These are phyloP conservation scores for Remorina albescens DNA, from an alignment of 2,797 vertebrate genomes.

Conservation along the genomic window DNA sequence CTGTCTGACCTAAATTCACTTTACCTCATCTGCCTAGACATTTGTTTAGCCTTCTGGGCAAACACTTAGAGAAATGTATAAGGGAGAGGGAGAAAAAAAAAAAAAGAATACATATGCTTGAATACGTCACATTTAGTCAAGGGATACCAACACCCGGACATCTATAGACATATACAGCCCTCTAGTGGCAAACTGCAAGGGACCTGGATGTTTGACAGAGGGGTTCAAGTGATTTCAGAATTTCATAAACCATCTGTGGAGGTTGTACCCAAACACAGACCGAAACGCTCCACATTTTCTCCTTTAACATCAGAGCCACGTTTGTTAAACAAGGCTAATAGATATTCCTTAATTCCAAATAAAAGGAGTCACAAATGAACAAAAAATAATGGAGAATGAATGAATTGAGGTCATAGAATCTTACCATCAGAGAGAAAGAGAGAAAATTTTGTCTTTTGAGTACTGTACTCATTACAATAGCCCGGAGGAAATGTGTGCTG, in stretches of 20 bases:
- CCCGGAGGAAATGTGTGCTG: slow-evolving; percentile 77
- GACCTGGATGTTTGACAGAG: slow-evolving; percentile 35
- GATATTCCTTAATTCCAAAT: slow-evolving; percentile 59
- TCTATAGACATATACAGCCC: slow-evolving; percentile 83
- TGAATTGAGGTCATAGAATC: slow-evolving; percentile 75
- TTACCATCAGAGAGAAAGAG: slow-evolving; percentile 63
- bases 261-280: slow-evolving; percentile 55
- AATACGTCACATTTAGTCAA: slow-evolving; percentile 78
- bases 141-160: slow-evolving; percentile 59
- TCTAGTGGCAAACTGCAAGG: slow-evolving; percentile 80
- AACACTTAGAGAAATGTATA: slow-evolving; percentile 88
- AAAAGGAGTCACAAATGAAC: slow-evolving; percentile 46
- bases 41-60: slow-evolving; percentile 90
- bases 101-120: slow-evolving; percentile 78
- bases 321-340: slow-evolving; percentile 49
- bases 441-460: slow-evolving; percentile 77
- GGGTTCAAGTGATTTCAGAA: slow-evolving; percentile 59
- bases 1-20: slow-evolving; percentile 87
- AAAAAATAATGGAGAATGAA: slow-evolving; percentile 40
- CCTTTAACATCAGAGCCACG: slow-evolving; percentile 55
- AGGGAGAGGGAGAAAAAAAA: slow-evolving; percentile 68
- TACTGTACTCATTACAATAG: slow-evolving; percentile 79
- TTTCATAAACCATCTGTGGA: slow-evolving; percentile 70
- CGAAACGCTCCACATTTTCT: slow-evolving; percentile 42
- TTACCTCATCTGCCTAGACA: slow-evolving; percentile 87